Evolutionary conservation across 2,797 vertebrate genomes (phyloP).

Genomic region (Chloroceryle amazona): DNA sequence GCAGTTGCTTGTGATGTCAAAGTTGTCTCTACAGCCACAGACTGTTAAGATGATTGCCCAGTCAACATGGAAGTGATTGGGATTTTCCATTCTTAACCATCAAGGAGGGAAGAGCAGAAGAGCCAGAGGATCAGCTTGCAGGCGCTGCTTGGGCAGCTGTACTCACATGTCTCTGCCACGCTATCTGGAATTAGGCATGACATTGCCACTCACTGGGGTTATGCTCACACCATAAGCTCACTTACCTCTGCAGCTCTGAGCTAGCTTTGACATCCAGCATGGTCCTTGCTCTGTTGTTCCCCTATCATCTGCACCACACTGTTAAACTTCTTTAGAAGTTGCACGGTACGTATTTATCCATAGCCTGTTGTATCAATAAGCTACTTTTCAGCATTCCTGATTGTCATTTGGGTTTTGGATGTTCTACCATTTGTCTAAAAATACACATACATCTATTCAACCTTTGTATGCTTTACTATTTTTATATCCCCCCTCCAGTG

Average conservation of each 20-base stretch:
- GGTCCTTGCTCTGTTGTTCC: neutral
- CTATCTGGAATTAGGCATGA: neutral
- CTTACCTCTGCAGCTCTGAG: neutral
- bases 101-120: neutral
- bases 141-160: rapidly evolving
- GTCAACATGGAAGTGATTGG: neutral
- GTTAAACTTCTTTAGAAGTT: neutral
- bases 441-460: rapidly evolving
- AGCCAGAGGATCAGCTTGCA: rapidly evolving
- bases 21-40: neutral
- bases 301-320: rapidly evolving
- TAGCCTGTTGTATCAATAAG: neutral
- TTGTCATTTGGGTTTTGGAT: neutral
- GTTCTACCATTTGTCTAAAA: neutral
- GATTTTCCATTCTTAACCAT: neutral
- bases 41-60: neutral
- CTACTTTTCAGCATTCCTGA: neutral
- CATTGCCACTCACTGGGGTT: neutral
- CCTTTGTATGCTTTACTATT: neutral
- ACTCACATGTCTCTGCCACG: rapidly evolving
- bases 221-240: neutral
- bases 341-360: neutral
- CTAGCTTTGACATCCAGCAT: neutral
- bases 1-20: neutral
- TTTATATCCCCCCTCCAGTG: neutral